phyloP scores from a whole-genome alignment of 2,888 invertebrate genomes.

The Xylophagus ater region DNA sequence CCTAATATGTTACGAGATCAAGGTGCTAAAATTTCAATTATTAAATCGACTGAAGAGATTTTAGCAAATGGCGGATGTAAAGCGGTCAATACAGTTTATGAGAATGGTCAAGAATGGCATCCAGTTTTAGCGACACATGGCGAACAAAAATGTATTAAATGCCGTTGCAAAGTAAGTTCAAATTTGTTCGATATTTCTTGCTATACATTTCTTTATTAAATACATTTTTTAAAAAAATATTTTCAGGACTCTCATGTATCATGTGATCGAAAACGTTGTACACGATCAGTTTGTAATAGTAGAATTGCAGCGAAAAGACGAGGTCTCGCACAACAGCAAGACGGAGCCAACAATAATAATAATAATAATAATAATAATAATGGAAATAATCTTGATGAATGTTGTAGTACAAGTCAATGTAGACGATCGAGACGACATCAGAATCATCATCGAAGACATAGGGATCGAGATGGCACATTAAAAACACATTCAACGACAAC shows the following conservation, averaged over 20 bases:
- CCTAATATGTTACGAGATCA: conserved; percentile 35
- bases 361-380: conserved; percentile 42
- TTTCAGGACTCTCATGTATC: conserved; percentile 67
- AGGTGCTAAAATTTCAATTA: conserved; percentile 26
- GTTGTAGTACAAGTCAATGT: conserved; percentile 37
- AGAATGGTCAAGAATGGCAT: conserved; percentile 74
- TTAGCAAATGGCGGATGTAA: conserved; percentile 72
- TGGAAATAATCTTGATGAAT: too few relatives aligned
- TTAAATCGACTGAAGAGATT: conserved; percentile 51
- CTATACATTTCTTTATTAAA: not conserved
- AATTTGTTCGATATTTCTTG: not conserved
- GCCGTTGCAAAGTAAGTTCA: conserved; percentile 71
- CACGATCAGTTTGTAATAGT: conserved; percentile 57
- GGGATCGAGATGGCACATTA: conserved; percentile 23
- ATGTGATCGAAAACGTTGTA: conserved; percentile 72
- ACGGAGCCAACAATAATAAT: conserved; percentile 20
- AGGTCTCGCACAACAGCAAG: conserved; percentile 47
- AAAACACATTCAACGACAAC: not conserved
- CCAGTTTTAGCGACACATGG: conserved; percentile 80
- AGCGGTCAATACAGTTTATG: conserved; percentile 48
- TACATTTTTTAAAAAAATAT: too few relatives aligned
- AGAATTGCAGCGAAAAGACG: conserved; percentile 39
- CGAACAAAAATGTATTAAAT: conserved; percentile 79
- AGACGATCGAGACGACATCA: conserved; percentile 34
- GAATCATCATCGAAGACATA: conserved; percentile 32